Evolutionary conservation across 2,113 vertebrate species (phyloP).

Genomic region (Eulemur rufifrons): DNA sequence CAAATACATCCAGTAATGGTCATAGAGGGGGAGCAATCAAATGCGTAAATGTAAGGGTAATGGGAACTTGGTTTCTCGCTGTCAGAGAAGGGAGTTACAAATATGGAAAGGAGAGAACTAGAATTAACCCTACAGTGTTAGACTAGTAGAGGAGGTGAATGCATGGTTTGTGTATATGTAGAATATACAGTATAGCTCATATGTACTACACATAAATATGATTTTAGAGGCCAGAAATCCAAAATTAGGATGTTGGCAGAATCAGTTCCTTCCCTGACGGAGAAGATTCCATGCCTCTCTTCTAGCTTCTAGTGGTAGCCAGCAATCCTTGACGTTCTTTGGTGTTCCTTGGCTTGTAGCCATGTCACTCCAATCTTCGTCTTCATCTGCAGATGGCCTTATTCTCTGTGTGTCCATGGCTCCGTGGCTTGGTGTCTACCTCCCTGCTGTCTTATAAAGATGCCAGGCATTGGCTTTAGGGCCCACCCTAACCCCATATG

Average conservation of each 20-base stretch:
- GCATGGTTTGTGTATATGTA: neutral
- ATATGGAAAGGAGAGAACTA: neutral
- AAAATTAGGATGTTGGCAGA: neutral
- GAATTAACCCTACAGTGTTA: neutral
- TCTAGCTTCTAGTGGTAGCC: too few relatives aligned
- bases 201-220: neutral
- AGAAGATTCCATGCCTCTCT: neutral
- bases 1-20: neutral
- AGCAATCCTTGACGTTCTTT: neutral
- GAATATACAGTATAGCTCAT: neutral
- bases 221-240: neutral
- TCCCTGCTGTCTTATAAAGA: neutral
- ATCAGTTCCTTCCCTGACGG: neutral
- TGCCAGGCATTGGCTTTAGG: neutral
- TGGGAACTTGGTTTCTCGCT: neutral
- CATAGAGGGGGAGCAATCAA: neutral
- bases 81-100: neutral
- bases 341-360: neutral
- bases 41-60: neutral
- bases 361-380: neutral
- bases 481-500: neutral
- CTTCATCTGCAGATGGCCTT: neutral
- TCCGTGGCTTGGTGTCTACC: neutral
- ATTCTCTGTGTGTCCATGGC: neutral
- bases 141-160: neutral